Percentiles rank a stretch among this genome's conserved stretches.
Evolutionary conservation across 2,888 invertebrate genomes (phyloP).

Genomic region (Hipparchia sbordonii): DNA sequence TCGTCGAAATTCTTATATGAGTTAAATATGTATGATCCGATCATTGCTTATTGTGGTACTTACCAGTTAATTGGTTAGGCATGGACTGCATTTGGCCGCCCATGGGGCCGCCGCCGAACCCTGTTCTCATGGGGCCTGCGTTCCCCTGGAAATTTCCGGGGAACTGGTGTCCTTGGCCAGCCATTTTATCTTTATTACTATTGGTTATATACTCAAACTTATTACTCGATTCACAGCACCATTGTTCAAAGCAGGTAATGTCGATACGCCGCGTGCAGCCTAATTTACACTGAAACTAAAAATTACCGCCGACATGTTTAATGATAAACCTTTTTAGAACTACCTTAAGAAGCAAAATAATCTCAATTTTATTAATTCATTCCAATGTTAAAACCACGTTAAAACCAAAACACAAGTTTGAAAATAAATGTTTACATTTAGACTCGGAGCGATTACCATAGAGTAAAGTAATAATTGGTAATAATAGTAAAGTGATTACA

Average conservation of each 20-base stretch:
- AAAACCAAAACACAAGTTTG: too few species aligned
- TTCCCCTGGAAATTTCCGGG: constrained; percentile 86
- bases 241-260: neutral
- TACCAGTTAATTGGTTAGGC: constrained; percentile 83
- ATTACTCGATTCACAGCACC: neutral
- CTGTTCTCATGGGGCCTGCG: constrained; percentile 84
- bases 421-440: too few species aligned
- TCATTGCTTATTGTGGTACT: neutral
- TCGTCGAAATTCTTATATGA: too few species aligned
- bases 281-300: neutral
- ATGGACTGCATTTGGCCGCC: constrained; percentile 83
- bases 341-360: too few species aligned
- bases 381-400: too few species aligned
- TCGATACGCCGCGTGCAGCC: neutral
- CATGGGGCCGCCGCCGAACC: constrained; percentile 84
- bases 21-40: too few species aligned
- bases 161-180: constrained; percentile 88
- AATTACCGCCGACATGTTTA: neutral
- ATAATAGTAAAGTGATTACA: too few species aligned
- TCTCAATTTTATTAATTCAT: too few species aligned
- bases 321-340: too few species aligned
- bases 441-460: too few species aligned
- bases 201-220: too few species aligned
- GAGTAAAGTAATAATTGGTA: too few species aligned
- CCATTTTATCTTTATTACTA: constrained; percentile 71